Percentiles rank a stretch among this genome's conserved stretches.
These are phyloP conservation scores for Drosophila oshimai DNA, from an alignment of 1,140 invertebrate species.

Conservation along the genomic window DNA sequence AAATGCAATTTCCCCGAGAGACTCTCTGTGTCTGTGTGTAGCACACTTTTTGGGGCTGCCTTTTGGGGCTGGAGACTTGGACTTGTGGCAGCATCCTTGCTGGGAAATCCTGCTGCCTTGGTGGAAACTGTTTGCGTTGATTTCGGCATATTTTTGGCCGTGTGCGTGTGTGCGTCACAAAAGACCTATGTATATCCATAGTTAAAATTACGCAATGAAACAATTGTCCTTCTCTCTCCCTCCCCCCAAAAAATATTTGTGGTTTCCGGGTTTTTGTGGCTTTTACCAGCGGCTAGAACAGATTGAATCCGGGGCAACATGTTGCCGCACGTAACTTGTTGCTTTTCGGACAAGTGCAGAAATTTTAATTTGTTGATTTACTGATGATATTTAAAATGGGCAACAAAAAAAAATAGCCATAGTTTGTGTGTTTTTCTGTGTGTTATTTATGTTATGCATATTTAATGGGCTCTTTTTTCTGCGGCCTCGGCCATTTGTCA, in stretches of 20 bases:
- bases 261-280: conserved; percentile 75
- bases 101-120: conserved; percentile 62
- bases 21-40: conserved; percentile 1
- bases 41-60: conserved; percentile 24
- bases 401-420: conserved; percentile 9
- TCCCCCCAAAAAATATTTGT: conserved; percentile 65
- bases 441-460: conserved; percentile 62
- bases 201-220: conserved; percentile 47
- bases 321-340: conserved; percentile 57
- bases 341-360: conserved; percentile 36
- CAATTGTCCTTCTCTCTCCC: not conserved
- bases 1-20: conserved; percentile 13
- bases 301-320: conserved; percentile 51
- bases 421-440: not conserved
- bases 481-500: conserved; percentile 56
- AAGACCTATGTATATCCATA: conserved; percentile 61
- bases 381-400: conserved; percentile 39
- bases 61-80: conserved; percentile 7
- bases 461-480: conserved; percentile 58
- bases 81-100: conserved; percentile 34
- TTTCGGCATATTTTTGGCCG: conserved; percentile 75
- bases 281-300: conserved; percentile 47
- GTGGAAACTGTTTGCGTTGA: conserved; percentile 81
- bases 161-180: conserved; percentile 59
- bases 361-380: conserved; percentile 80